Base-by-base conservation (phyloP, 2,113 vertebrate genomes). In the Bombycilla garrulus region DNA sequence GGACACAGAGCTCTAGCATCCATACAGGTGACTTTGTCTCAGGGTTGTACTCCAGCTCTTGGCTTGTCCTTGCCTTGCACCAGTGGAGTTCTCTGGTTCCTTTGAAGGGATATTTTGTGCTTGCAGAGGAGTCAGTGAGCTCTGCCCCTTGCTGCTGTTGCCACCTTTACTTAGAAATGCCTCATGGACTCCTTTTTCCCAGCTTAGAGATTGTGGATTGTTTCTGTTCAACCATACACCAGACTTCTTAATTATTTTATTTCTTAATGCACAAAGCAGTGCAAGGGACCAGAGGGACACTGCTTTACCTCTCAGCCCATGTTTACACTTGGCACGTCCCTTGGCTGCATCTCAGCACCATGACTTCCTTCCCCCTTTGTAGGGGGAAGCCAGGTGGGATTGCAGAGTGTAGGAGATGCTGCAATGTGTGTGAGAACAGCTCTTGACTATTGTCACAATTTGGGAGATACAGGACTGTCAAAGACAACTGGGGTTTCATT, bases 351-450 rank as follows among this genome's bases (percentile, higher is more conserved):
- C 54, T 65, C 60, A 13, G 15, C 36, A 54, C 42, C 4, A 2
- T 56, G 24, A 26, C 16, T 48, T 73, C 73, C 84, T 57, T 51
- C 6, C 21, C 16, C 12, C 38, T 64, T 78, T 47, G 7, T 16
- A 25, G 54, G 29, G 15, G 83, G 21, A 48, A 51, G 18, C 28
- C 58, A 56, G 50, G 12, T 81, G 47, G 38, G 47, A 48, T 14
- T 78, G 16, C 47, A 50, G 57, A 28, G 31, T 17, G 11, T 17
- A 15, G 26, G 47, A 85, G 42, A 25, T 5, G 10, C 17, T 35
- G 33, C 5, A 1, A 51, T 1, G 7, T 33, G 25, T 4, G 0
- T 24, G 40, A 81, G 64, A 77, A n/a, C 35, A 67, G 1, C 31
- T 10, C 10, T 80, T 12, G 15, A 7, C 16, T 54, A 0, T 48